These are phyloP conservation scores for Neodontobutis hainanensis DNA, from an alignment of 2,113 vertebrate genomes.

Conservation along the genomic window DNA sequence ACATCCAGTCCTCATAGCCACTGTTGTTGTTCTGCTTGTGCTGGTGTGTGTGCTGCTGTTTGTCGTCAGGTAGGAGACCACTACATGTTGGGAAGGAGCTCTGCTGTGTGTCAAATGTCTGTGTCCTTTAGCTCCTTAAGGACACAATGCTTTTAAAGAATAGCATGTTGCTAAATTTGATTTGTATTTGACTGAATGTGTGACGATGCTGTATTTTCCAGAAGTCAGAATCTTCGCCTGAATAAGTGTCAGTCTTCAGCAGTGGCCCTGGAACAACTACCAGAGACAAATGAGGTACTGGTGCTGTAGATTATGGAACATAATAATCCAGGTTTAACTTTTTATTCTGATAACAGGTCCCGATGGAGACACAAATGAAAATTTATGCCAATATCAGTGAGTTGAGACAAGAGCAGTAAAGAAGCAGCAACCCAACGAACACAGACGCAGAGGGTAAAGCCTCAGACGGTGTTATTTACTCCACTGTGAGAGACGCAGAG, in stretches of 20 bases:
- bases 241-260: neutral
- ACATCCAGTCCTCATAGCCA: neutral
- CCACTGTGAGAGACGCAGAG: neutral
- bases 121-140: too few species aligned
- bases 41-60: conserved; percentile 32
- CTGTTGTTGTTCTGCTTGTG: neutral
- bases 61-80: conserved; percentile 27
- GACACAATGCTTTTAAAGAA: too few species aligned
- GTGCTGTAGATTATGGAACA: neutral
- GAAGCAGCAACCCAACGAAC: neutral
- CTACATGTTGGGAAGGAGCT: neutral
- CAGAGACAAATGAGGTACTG: conserved; percentile 22
- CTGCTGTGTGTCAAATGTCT: too few species aligned
- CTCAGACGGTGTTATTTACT: conserved; percentile 23
- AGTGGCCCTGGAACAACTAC: neutral
- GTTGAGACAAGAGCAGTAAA: neutral
- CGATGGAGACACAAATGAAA: neutral
- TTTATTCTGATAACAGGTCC: conserved; percentile 12
- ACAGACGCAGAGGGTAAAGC: neutral
- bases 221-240: conserved; percentile 5
- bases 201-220: conserved; percentile 12
- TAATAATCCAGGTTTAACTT: neutral
- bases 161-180: neutral
- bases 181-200: neutral
- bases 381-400: neutral